phyloP scores from a whole-genome alignment of 2,797 vertebrate species.

The Oryzias dopingdopingensis region DNA sequence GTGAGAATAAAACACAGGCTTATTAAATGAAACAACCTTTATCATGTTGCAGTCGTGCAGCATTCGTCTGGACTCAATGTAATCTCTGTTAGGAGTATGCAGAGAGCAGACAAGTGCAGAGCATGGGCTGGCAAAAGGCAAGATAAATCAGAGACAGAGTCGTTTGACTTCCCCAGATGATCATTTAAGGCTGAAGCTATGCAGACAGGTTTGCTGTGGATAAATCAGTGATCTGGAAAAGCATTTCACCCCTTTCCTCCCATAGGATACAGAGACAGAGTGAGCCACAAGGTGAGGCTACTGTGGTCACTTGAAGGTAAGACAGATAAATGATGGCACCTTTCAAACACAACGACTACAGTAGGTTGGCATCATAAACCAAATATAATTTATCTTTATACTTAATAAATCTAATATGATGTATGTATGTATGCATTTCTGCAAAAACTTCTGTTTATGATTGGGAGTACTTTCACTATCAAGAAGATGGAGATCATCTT shows the following conservation, averaged over 20 bases:
- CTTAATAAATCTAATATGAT: too few relatives aligned
- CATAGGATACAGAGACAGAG: constrained; percentile 12
- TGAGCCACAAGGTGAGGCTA: constrained; percentile 12
- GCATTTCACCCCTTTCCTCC: constrained; percentile 34
- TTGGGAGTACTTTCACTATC: too few relatives aligned
- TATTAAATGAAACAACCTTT: not conserved
- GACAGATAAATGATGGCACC: constrained; percentile 12
- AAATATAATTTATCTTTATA: too few relatives aligned
- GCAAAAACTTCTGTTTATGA: too few relatives aligned
- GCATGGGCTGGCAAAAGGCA: constrained; percentile 2
- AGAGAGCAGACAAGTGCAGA: not conserved
- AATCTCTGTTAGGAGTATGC: constrained; percentile 2
- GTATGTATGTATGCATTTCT: too few relatives aligned
- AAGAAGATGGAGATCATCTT: too few relatives aligned
- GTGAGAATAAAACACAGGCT: constrained; percentile 8
- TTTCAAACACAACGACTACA: constrained; percentile 25
- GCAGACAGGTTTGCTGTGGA: constrained; percentile 38
- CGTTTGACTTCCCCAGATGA: constrained; percentile 37
- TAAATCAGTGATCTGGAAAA: constrained; percentile 62
- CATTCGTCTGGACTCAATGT: constrained; percentile 4
- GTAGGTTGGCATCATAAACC: not conserved
- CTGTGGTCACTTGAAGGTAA: constrained; percentile 33
- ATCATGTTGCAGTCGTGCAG: constrained; percentile 1
- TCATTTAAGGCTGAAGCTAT: constrained; percentile 39
- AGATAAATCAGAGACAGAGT: constrained; percentile 12